These are phyloP conservation scores for Oreocharis arfaki DNA, from an alignment of 2,113 vertebrate species.

Conservation along the genomic window DNA sequence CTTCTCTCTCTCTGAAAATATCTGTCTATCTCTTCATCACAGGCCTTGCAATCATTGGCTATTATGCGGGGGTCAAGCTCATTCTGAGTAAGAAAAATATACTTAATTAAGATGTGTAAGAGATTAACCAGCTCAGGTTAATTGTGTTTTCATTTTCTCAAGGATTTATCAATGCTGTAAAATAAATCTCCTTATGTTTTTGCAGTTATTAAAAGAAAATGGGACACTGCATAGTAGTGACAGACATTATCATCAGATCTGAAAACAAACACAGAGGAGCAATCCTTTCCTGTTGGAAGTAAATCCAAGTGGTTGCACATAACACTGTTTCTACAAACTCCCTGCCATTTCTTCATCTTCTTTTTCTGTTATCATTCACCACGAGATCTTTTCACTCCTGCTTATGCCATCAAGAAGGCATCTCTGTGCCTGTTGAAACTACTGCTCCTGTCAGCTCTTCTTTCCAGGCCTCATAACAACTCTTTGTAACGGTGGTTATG, in stretches of 20 bases:
- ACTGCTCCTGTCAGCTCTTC: neutral
- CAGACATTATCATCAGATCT: neutral
- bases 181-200: neutral
- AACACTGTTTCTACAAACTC: neutral
- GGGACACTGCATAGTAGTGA: neutral
- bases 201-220: neutral
- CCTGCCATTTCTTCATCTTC: neutral
- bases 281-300: neutral
- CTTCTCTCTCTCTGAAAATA: neutral
- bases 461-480: neutral
- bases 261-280: neutral
- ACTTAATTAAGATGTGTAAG: constrained; percentile 24
- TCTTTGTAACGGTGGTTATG: neutral
- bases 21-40: constrained; percentile 7
- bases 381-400: neutral
- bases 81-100: neutral
- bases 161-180: neutral
- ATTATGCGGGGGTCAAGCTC: neutral
- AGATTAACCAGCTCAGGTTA: constrained; percentile 44
- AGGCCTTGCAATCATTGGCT: neutral
- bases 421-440: neutral
- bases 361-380: neutral
- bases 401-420: neutral
- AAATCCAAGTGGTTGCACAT: neutral
- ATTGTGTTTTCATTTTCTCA: constrained; percentile 42